Conservation (phyloP, 2,888 invertebrate genomes). For the Sceliomorpha sp. region DNA sequence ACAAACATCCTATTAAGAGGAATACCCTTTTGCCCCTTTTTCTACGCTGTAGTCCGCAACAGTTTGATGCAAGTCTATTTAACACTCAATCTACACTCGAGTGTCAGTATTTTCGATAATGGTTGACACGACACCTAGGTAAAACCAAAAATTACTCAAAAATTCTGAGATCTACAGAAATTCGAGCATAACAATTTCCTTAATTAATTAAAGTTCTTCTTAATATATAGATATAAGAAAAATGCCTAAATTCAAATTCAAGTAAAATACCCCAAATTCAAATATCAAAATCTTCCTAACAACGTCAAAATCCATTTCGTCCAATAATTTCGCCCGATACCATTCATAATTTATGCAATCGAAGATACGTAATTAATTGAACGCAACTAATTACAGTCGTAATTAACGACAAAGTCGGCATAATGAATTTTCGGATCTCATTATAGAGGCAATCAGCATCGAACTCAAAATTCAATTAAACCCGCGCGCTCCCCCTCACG, state of each 20-base stretch:
- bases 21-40: slow-evolving; percentile 39
- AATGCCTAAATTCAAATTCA: no score
- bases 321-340: no score
- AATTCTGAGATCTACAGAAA: no score
- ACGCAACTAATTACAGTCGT: slow-evolving; percentile 39
- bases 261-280: no score
- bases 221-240: no score
- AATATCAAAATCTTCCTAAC: no score
- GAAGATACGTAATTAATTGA: slow-evolving; percentile 34
- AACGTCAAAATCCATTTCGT: no score
- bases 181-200: no score
- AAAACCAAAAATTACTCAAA: no score
- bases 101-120: slow-evolving; percentile 40
- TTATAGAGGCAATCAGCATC: slow-evolving; percentile 37
- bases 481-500: slow-evolving; percentile 17
- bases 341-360: slow-evolving; percentile 37
- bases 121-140: no score
- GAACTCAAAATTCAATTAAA: slow-evolving; percentile 38
- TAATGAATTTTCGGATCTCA: slow-evolving; percentile 35
- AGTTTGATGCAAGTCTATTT: slow-evolving; percentile 53
- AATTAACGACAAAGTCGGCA: slow-evolving; percentile 33
- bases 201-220: no score
- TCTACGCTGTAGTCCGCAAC: slow-evolving; percentile 30
- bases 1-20: slow-evolving; percentile 56
- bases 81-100: slow-evolving; percentile 43